Percentiles rank a stretch among this genome's conserved stretches.
These are phyloP conservation scores for Melopsittacus undulatus DNA, from an alignment of 2,797 vertebrate genomes.

Conservation along the genomic window DNA sequence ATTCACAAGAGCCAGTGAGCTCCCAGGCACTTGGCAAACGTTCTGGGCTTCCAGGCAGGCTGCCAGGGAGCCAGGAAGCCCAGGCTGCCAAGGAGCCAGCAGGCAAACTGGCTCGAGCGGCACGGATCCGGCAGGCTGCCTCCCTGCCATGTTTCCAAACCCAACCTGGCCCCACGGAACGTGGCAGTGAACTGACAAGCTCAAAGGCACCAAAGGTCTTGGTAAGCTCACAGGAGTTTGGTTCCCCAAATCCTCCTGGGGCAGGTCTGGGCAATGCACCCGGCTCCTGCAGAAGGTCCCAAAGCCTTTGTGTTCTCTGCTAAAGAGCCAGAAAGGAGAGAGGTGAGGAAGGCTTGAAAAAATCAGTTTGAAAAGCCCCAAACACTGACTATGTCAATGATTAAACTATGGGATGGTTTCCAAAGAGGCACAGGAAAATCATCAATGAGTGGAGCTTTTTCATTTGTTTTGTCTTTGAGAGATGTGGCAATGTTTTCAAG, in stretches of 20 bases:
- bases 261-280: background rate
- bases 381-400: background rate
- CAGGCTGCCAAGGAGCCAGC: conserved; percentile 46
- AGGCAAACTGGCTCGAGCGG: background rate
- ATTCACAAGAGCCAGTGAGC: background rate
- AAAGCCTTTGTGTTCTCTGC: rapidly evolving
- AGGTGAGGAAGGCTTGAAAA: background rate
- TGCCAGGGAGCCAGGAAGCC: conserved; percentile 54
- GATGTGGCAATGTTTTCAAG: background rate
- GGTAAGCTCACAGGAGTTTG: background rate
- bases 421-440: background rate
- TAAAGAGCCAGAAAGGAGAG: background rate
- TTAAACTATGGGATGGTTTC: background rate
- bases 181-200: background rate
- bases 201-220: background rate
- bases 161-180: background rate
- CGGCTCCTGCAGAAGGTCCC: background rate
- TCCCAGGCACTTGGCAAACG: background rate
- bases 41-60: background rate
- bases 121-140: background rate
- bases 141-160: background rate
- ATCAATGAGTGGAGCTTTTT: rapidly evolving
- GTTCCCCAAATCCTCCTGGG: background rate
- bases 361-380: background rate
- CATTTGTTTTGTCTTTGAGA: background rate